Evolutionary conservation across 2,797 vertebrate genomes (phyloP).

Genomic region (Karalla daura): DNA sequence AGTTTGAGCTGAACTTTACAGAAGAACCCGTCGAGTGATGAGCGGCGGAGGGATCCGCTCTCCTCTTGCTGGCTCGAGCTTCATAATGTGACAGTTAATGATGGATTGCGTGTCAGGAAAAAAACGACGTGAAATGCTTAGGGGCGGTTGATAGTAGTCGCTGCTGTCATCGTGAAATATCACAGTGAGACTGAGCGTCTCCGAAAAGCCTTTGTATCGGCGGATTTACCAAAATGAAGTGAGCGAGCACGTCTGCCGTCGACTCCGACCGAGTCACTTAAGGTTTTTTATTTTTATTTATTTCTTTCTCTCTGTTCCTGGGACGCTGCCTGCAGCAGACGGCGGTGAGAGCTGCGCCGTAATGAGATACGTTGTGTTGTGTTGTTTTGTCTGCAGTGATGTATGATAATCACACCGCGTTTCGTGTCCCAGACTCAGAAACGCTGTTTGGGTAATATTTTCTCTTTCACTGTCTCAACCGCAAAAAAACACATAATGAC

Average conservation of each 20-base stretch:
- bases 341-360: slow-evolving; percentile 24
- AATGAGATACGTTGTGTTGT: slow-evolving; percentile 40
- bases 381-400: slow-evolving; percentile 39
- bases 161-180: slow-evolving; percentile 67
- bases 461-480: neutral
- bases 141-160: slow-evolving; percentile 47
- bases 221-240: slow-evolving; percentile 40
- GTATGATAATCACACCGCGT: slow-evolving; percentile 36
- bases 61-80: slow-evolving; percentile 34
- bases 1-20: slow-evolving; percentile 37
- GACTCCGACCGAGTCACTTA: slow-evolving; percentile 38
- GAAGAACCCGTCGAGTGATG: slow-evolving; percentile 34
- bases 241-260: slow-evolving; percentile 38
- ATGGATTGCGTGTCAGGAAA: slow-evolving; percentile 58
- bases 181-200: slow-evolving; percentile 13
- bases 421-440: slow-evolving; percentile 17
- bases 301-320: too few relatives aligned
- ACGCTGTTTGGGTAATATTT: slow-evolving; percentile 17
- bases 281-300: too few relatives aligned
- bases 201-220: slow-evolving; percentile 27
- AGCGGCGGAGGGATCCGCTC: slow-evolving; percentile 13
- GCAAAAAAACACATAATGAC: slow-evolving; percentile 18
- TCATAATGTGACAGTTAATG: slow-evolving; percentile 58
- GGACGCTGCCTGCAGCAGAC: slow-evolving; percentile 14
- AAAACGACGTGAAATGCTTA: slow-evolving; percentile 37